Evolutionary conservation across 2,888 invertebrate species (phyloP).

Genomic region (Crioceris asparagi): DNA sequence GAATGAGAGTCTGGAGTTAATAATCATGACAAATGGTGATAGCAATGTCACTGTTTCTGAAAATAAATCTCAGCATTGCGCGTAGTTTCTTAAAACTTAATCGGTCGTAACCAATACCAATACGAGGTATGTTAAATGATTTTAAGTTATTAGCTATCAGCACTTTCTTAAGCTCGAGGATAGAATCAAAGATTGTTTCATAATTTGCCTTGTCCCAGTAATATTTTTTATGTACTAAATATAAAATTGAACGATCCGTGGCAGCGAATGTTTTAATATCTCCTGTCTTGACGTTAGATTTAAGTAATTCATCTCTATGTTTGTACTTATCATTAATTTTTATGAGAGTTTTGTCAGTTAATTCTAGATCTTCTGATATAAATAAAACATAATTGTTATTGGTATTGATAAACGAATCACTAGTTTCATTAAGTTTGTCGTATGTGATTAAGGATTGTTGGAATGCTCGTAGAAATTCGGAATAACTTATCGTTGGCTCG

Average conservation of each 20-base stretch:
- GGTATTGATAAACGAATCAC: slow-evolving; percentile 1
- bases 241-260: slow-evolving; percentile 6
- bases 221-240: slow-evolving; percentile 2
- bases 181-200: slow-evolving; percentile 2
- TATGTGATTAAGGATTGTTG: slow-evolving; percentile 3
- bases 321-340: slow-evolving; percentile 1
- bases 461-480: not conserved
- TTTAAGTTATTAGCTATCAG: not conserved
- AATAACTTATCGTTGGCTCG: not conserved
- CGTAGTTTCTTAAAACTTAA: slow-evolving; percentile 12
- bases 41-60: slow-evolving; percentile 13
- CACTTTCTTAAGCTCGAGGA: slow-evolving; percentile 3
- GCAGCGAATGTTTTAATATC: slow-evolving; percentile 3
- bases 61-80: slow-evolving; percentile 15
- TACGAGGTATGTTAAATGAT: not conserved
- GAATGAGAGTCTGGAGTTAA: slow-evolving; percentile 7
- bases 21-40: slow-evolving; percentile 13
- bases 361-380: slow-evolving; percentile 5
- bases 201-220: slow-evolving; percentile 2
- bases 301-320: not conserved
- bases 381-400: not conserved
- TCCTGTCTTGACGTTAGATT: not conserved
- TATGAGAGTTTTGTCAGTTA: not conserved
- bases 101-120: slow-evolving; percentile 1
- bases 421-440: slow-evolving; percentile 1